These are phyloP conservation scores for Neostethus bicornis DNA, from an alignment of 2,797 vertebrate species.

Conservation along the genomic window DNA sequence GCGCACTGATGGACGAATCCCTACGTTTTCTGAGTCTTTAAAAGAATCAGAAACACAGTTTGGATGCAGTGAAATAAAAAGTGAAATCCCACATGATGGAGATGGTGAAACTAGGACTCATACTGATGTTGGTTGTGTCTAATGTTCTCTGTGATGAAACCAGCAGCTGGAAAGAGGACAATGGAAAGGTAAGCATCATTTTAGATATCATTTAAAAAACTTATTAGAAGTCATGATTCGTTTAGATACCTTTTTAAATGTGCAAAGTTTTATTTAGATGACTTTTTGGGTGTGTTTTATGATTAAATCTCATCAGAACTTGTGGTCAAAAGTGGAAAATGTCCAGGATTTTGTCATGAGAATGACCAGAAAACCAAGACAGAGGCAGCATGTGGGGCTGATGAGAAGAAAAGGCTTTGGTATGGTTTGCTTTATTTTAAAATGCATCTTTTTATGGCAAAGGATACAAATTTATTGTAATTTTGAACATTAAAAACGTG, in stretches of 20 bases:
- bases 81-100: constrained; percentile 78
- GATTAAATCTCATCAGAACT: constrained; percentile 65
- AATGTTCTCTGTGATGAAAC: constrained; percentile 75
- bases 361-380: constrained; percentile 82
- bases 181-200: constrained; percentile 58
- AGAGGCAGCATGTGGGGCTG: constrained; percentile 80
- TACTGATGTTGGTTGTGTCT: constrained; percentile 78
- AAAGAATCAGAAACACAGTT: not conserved
- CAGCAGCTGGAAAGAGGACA: constrained; percentile 70
- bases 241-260: not conserved
- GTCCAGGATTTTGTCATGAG: constrained; percentile 82
- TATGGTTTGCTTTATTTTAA: no score
- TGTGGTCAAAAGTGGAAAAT: constrained; percentile 72
- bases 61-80: not conserved
- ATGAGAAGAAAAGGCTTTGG: constrained; percentile 85
- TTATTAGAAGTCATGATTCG: not conserved
- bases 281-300: not conserved
- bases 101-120: constrained; percentile 67
- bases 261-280: not conserved
- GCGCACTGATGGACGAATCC: constrained; percentile 58
- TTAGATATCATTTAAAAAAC: not conserved
- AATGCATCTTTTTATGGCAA: no score
- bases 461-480: no score
- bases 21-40: not conserved
- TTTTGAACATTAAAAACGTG: no score